These are phyloP conservation scores for Dasypolia templi DNA, from an alignment of 2,888 invertebrate genomes.

Conservation along the genomic window DNA sequence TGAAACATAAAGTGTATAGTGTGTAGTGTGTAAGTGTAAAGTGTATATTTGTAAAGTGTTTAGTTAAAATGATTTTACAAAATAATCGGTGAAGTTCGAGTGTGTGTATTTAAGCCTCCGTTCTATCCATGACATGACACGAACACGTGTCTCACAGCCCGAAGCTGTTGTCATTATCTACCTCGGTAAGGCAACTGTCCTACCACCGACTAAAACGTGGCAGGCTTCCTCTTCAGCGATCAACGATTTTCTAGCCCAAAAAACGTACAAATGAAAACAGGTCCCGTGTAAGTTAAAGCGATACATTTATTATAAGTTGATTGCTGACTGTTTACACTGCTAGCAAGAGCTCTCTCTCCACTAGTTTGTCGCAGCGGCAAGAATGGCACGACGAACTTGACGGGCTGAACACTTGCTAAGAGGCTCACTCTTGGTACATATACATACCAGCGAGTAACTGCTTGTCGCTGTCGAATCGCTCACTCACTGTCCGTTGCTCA, in stretches of 20 bases:
- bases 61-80: background rate
- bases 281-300: background rate
- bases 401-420: background rate
- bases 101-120: background rate
- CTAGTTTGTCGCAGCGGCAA: background rate
- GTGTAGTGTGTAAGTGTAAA: too few species aligned
- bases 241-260: background rate
- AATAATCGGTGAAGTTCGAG: background rate
- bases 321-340: too few species aligned
- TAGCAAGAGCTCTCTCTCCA: background rate
- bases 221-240: background rate
- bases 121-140: background rate
- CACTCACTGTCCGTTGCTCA: too few species aligned
- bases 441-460: background rate
- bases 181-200: background rate
- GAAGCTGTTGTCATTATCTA: background rate
- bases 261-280: background rate
- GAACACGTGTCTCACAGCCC: background rate
- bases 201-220: background rate
- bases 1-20: too few species aligned
- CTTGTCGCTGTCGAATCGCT: too few species aligned
- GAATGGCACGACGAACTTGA: too few species aligned
- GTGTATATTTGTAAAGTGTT: too few species aligned
- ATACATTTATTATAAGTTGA: background rate
- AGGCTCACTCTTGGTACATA: background rate